Evolutionary conservation across 2,888 invertebrate species (phyloP), one percentile per base, ranked within the genome.

Genomic region (Amiota mariae): DNA sequence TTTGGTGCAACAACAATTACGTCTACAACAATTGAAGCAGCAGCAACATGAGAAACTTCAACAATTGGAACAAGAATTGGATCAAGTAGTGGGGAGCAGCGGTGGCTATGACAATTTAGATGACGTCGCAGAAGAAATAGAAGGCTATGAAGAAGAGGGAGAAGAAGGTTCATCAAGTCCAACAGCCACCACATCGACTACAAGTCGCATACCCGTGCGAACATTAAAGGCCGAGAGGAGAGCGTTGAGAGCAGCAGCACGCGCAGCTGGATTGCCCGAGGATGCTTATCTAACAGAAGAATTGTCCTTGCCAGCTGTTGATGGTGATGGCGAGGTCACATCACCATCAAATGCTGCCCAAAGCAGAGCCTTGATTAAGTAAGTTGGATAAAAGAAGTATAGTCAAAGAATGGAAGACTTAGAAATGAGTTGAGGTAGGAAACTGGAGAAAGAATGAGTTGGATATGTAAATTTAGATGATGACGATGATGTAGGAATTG

Each of bases 181-280:
- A 11, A 72, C 75, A n/a, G 36, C 36, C 36, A 6, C 36, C 8
- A 71, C 77, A 47, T 70, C 84, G 61, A 76, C 82, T 13, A 76
- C 84, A 73, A 90, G 90, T 82, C 89, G 90, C 72, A 90, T 90
- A 78, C 90, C 90, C 48, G 84, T 90, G 73, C 89, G 90, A 75
- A 88, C 89, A 47, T 84, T 88, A 51, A 90, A 89, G 72, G 88
- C 88, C 70, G 89, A 90, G 70, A 87, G 89, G 67, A 88, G 89
- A 66, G 87, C 87, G 63, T 76, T 86, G 68, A 84, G 82, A 67
- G 80, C 82, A 18, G 80, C 81, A 10, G 85, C 87, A 48, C 86
- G 82, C 8, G 79, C 81, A 59, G 82, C 83, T n/a, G 83, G 83
- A 47, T 51, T 82, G 56, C 76, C 75, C 47, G 75, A 82, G 71